Percentiles rank a stretch among this genome's conserved stretches.
Evolutionary conservation across 2,113 vertebrate genomes (phyloP).

Genomic region (Elanoides forficatus): DNA sequence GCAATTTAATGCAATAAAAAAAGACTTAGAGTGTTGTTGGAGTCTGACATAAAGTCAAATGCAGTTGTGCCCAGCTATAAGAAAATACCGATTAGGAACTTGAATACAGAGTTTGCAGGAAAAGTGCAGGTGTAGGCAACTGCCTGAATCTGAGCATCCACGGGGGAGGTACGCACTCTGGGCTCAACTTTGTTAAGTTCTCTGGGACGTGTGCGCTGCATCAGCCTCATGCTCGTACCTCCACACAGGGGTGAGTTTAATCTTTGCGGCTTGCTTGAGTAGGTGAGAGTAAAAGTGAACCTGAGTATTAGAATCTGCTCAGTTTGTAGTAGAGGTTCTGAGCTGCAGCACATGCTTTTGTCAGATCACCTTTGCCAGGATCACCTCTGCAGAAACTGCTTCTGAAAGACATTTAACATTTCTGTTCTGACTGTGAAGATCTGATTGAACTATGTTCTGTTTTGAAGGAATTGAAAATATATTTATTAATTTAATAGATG

Average conservation of each 20-base stretch:
- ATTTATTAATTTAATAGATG: slow-evolving; percentile 67
- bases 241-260: fast-evolving
- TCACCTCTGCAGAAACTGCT: slow-evolving; percentile 27
- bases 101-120: background rate
- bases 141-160: background rate
- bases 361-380: background rate
- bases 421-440: slow-evolving; percentile 56
- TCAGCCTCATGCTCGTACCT: background rate
- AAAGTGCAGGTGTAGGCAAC: no score
- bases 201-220: background rate
- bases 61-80: background rate
- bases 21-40: background rate
- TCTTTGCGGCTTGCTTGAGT: background rate
- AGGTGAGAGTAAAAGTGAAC: background rate
- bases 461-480: slow-evolving; percentile 60
- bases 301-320: background rate
- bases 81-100: background rate
- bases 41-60: background rate
- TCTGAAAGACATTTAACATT: slow-evolving; percentile 32
- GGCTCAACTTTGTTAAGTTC: background rate
- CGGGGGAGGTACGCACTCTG: background rate
- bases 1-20: no score
- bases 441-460: slow-evolving; percentile 60
- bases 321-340: background rate
- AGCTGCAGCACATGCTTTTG: background rate